Evolutionary conservation across 2,888 invertebrate species (phyloP).

Genomic region (Catocala sponsa): DNA sequence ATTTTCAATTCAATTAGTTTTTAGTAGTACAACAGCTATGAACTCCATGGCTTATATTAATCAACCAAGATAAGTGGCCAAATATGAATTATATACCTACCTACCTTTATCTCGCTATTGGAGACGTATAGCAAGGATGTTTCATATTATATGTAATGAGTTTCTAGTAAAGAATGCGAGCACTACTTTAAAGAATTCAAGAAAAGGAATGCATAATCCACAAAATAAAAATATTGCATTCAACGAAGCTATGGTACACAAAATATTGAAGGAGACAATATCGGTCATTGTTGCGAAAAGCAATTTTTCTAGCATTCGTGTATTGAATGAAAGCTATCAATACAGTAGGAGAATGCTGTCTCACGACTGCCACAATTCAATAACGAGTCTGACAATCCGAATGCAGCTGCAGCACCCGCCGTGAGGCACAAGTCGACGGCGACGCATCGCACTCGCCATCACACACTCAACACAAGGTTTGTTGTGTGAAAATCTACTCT

Average conservation of each 20-base stretch:
- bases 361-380: conserved; percentile 74
- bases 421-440: conserved; percentile 52
- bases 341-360: conserved; percentile 61
- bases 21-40: too few species aligned
- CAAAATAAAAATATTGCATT: conserved; percentile 40
- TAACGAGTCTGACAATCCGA: conserved; percentile 64
- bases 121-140: too few species aligned
- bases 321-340: conserved; percentile 56
- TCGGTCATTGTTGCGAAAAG: conserved; percentile 61
- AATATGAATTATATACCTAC: too few species aligned
- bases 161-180: too few species aligned
- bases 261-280: conserved; percentile 50
- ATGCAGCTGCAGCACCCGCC: conserved; percentile 53
- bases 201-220: background rate
- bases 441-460: conserved; percentile 3
- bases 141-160: too few species aligned
- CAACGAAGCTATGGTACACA: conserved; percentile 14
- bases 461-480: too few species aligned
- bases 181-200: background rate
- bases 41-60: too few species aligned
- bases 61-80: too few species aligned
- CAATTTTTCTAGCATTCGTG: conserved; percentile 66
- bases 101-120: too few species aligned
- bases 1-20: too few species aligned
- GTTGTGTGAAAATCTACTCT: too few species aligned